Percentiles rank a stretch among this genome's conserved stretches.
Conservation (phyloP, 2,888 invertebrate genomes). For the Agrotis puta region DNA sequence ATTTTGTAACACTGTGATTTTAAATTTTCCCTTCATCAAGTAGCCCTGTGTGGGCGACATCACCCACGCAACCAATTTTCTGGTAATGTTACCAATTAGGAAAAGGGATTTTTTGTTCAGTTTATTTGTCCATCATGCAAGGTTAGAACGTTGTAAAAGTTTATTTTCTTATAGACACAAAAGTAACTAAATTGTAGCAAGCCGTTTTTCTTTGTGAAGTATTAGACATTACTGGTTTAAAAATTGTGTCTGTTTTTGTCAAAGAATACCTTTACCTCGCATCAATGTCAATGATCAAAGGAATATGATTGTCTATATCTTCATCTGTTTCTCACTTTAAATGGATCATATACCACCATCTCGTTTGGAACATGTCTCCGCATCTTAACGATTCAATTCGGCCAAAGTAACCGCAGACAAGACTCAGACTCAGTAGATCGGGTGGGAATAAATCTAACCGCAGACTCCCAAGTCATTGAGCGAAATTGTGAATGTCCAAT, state of each 20-base stretch:
- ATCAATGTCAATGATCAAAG: slow-evolving; percentile 77
- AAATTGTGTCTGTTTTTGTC: slow-evolving; percentile 71
- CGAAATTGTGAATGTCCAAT: slow-evolving; percentile 67
- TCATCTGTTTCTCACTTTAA: slow-evolving; percentile 64
- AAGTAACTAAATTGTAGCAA: not conserved
- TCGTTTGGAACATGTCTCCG: slow-evolving; percentile 68
- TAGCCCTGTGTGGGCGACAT: slow-evolving; percentile 3
- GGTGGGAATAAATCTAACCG: slow-evolving; percentile 74
- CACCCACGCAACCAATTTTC: slow-evolving; percentile 16
- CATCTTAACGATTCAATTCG: slow-evolving; percentile 79
- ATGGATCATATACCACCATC: slow-evolving; percentile 63
- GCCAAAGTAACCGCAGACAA: slow-evolving; percentile 74
- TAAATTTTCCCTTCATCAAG: not conserved
- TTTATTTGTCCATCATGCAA: not conserved
- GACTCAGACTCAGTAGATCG: slow-evolving; percentile 67
- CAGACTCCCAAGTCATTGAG: slow-evolving; percentile 66
- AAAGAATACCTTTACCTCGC: slow-evolving; percentile 68
- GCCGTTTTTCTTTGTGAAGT: not conserved
- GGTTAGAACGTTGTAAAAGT: not conserved
- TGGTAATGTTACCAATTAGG: slow-evolving; percentile 15
- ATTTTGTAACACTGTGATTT: slow-evolving; percentile 31
- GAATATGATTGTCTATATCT: slow-evolving; percentile 51
- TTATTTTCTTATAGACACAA: no score
- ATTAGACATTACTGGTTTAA: slow-evolving; percentile 23
- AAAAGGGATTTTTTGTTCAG: not conserved